phyloP scores from a whole-genome alignment of 1,140 invertebrate genomes.

The Archegozetes longisetosus region DNA sequence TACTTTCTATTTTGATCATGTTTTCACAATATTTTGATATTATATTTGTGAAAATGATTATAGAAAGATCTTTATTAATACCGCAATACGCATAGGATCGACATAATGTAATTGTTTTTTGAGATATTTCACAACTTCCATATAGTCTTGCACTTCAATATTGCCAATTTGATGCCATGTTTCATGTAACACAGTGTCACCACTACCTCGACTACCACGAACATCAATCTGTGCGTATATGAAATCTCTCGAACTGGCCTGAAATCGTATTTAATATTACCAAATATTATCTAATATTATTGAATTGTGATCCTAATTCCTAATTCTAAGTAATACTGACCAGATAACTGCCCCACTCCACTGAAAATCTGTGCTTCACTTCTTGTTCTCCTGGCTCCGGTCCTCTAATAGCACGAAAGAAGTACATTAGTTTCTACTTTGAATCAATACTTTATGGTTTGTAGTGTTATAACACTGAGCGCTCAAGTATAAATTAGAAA shows the following conservation, averaged over 20 bases:
- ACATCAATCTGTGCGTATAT: constrained; percentile 11
- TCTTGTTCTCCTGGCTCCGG: constrained; percentile 9
- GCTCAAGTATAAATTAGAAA: too few relatives aligned
- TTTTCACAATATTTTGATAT: too few relatives aligned
- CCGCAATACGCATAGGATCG: constrained; percentile 50
- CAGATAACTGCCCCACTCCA: constrained; percentile 12
- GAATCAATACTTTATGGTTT: too few relatives aligned
- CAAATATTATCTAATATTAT: too few relatives aligned
- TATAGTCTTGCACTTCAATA: constrained; percentile 6
- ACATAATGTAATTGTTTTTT: constrained; percentile 67
- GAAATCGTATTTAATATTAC: not conserved
- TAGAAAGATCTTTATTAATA: too few relatives aligned
- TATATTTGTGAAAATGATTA: too few relatives aligned
- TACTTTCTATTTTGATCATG: too few relatives aligned
- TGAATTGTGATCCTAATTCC: too few relatives aligned
- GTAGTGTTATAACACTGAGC: too few relatives aligned
- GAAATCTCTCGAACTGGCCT: not conserved
- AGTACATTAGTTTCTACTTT: too few relatives aligned
- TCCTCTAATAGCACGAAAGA: not conserved
- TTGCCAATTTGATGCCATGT: constrained; percentile 8
- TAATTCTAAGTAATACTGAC: too few relatives aligned
- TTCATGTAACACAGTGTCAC: constrained; percentile 2
- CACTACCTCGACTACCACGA: not conserved
- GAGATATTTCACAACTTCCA: constrained; percentile 37
- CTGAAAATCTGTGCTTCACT: constrained; percentile 5